Evolutionary conservation across 2,113 vertebrate genomes (phyloP), one percentile per base, ranked within the genome.

Genomic region (Symphodus melops): DNA sequence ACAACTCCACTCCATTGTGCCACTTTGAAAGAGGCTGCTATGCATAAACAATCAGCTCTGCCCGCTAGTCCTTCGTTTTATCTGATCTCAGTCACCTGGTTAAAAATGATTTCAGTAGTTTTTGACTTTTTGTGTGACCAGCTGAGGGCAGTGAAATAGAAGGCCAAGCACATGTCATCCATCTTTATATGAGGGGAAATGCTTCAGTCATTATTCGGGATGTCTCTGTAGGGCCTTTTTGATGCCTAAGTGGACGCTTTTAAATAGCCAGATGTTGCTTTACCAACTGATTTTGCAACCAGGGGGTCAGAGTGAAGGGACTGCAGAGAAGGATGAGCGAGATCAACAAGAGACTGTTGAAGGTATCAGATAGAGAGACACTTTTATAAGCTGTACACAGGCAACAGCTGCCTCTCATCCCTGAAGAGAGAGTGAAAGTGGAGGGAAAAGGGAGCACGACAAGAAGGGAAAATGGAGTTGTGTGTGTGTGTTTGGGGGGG

Each of bases 181-280:
- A 60, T 75, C 33, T 72, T 71, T 64, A 55, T 21, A 11, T n/a
- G 64, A 48, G 41, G 12, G 48, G 41, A 59, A 49, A 71, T 1
- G 46, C 49, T 60, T 62, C 51, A 59, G 67, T 79, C 33, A 49
- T 77, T 73, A 79, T 83, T 67, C 53, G 65, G 46, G 54, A 72
- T 28, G 46, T 21, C 68, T 58, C 66, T 59, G 37, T 53, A 17
- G 36, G 52, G 64, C 69, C 74, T 74, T 78, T 81, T 48, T 68
- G 23, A 64, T 25, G 56, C 14, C 2, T 21, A 80, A 78, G 68
- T 59, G 61, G 28, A 33, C 84, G 60, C 44, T 73, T 72, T 83
- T 44, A 62, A 60, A 83, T 75, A 74, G 57, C n/a, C 84, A 85
- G 77, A 87, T 89, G 77, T 85, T 77, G 56, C 54, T 55, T 77